A percentile compares a stretch with the other conserved stretches of the same genome.
Evolutionary conservation across 2,113 vertebrate genomes (phyloP).

Genomic region (Brienomyrus longianalis): DNA sequence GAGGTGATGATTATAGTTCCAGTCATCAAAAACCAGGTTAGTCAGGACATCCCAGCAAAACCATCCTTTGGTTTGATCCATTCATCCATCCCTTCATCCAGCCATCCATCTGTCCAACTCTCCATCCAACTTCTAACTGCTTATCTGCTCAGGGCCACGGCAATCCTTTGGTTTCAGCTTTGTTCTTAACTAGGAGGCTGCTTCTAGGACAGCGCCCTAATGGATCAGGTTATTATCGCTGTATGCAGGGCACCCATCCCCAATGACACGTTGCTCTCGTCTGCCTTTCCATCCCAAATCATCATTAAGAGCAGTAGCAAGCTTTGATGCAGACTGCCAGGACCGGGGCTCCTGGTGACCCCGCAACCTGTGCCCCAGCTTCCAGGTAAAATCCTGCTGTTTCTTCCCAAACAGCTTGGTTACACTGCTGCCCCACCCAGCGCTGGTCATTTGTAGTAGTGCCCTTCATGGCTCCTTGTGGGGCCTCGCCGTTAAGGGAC

Average conservation of each 20-base stretch:
- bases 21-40: not conserved
- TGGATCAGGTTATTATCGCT: not conserved
- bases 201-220: not conserved
- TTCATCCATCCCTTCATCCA: not conserved
- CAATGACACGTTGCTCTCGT: not conserved
- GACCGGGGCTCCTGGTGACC: not conserved
- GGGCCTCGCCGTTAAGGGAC: not conserved
- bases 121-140: not conserved
- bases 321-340: not conserved
- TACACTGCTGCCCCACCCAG: not conserved
- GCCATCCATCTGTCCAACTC: not conserved
- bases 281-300: not conserved
- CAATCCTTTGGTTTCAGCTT: not conserved
- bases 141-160: not conserved
- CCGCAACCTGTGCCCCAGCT: no score
- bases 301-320: not conserved
- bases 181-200: not conserved
- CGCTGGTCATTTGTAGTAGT: not conserved
- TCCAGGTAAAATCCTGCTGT: no score
- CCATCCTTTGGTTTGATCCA: not conserved
- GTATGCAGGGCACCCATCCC: not conserved
- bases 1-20: not conserved
- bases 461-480: not conserved
- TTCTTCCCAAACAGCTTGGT: not conserved
- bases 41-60: not conserved